A percentile compares a stretch with the other conserved stretches of the same genome.
Conservation (phyloP, 2,888 invertebrate species). For the Drosophila nr. perissopoda region DNA sequence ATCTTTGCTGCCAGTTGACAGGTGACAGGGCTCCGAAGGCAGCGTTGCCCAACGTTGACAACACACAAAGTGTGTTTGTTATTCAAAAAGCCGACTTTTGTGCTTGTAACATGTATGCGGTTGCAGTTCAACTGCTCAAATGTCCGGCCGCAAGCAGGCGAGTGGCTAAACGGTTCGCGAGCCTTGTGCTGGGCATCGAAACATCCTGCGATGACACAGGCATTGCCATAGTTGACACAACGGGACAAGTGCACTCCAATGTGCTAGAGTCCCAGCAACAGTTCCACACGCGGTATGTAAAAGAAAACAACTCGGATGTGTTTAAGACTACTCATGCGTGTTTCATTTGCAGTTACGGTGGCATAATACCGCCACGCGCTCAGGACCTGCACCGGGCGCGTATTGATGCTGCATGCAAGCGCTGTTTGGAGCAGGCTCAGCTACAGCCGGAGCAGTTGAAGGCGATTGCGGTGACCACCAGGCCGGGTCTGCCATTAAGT, state of each 20-base stretch:
- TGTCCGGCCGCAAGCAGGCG: not conserved
- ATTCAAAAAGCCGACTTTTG: constrained; percentile 37
- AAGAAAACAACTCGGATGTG: not conserved
- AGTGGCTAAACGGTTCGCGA: constrained; percentile 23
- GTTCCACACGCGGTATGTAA: constrained; percentile 89
- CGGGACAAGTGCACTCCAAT: constrained; percentile 91
- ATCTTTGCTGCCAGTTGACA: constrained; percentile 7
- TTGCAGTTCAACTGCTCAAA: constrained; percentile 13
- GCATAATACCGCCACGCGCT: constrained; percentile 95
- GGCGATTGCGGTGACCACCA: constrained; percentile 96
- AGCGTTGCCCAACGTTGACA: constrained; percentile 21
- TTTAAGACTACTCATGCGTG: not conserved
- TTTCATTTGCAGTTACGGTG: constrained; percentile 85
- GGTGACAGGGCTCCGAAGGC: not conserved
- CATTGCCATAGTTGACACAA: constrained; percentile 91
- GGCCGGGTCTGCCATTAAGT: constrained; percentile 91
- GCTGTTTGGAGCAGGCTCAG: constrained; percentile 88
- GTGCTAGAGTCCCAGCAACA: constrained; percentile 92
- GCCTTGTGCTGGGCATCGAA: constrained; percentile 94
- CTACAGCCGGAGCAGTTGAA: constrained; percentile 89
- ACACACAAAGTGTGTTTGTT: constrained; percentile 7
- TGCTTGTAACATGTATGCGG: constrained; percentile 46
- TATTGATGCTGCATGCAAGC: constrained; percentile 90
- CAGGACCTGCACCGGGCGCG: constrained; percentile 91
- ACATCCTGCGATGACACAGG: constrained; percentile 99